Evolutionary conservation across 2,888 invertebrate genomes (phyloP), one percentile per base, ranked within the genome.

Genomic region (Timema podura): DNA sequence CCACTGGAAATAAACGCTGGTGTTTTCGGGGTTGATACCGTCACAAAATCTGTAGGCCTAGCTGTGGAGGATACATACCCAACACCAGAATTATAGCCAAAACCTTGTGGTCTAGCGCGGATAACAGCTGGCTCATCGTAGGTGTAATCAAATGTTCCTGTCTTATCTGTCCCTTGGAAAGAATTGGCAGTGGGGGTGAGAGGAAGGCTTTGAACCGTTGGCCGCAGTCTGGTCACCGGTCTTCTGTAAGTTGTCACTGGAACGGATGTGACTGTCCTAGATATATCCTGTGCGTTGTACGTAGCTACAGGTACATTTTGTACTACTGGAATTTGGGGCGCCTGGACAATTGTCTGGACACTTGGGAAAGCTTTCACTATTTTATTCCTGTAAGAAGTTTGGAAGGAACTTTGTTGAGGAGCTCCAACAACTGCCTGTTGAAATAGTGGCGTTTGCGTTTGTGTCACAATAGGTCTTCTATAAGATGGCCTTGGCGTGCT

Each of bases 161-260:
- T 3, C 30, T 30, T 30, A 30, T 30, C 30, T 30, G 30, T 30
- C 3, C 30, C 30, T 30, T 30, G 30, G 30, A 30, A 30, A 30
- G 30, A 30, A 30, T 30, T 3, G 3, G 30, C 30, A 30, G 13
- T 45, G 10, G 61, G 30, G 44, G 61, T 45, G 45, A 61, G 11
- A 61, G 61, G 30, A 13, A 61, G 30, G 13, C 61, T 61, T 3
- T 61, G 61, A 30, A 45, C 44, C 13, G 61, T 61, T 8, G 61
- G 61, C 45, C 61, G 30, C 11, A 61, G 61, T 45, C 61, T 61
- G 45, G 45, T 48, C 10, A 47, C n/a, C 45, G 67, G 67, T 15
- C 59, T 46, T 67, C 59, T 59, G 59, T 57, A 67, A 9, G 59
- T 67, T 16, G 59, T 68, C 1, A 68, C 61, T 2, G 68, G 68